Percentiles rank a stretch among this genome's conserved stretches.
phyloP scores from a whole-genome alignment of 2,113 vertebrate genomes.

The Gobio gobio region DNA sequence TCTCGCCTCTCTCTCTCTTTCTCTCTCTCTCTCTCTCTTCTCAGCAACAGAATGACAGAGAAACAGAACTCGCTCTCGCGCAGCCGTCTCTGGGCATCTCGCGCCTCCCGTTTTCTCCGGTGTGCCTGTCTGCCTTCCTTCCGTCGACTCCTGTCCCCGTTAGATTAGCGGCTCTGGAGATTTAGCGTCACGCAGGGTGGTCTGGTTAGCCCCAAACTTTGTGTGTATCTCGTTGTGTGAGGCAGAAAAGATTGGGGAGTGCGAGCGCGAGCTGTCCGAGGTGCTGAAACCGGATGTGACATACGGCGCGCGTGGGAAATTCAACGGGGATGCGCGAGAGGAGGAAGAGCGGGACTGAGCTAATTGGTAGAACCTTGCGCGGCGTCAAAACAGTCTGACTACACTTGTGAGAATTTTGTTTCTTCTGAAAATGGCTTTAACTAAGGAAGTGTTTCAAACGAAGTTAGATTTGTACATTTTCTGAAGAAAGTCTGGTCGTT shows the following conservation, averaged over 20 bases:
- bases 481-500: too few species aligned
- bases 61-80: constrained; percentile 74
- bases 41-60: constrained; percentile 78
- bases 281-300: constrained; percentile 63
- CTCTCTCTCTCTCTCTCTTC: constrained; percentile 16
- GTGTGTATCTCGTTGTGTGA: constrained; percentile 54
- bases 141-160: background rate
- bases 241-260: constrained; percentile 3
- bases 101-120: constrained; percentile 62
- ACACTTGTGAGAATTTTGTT: background rate
- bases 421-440: background rate
- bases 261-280: constrained; percentile 76
- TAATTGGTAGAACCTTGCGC: constrained; percentile 15
- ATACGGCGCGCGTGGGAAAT: constrained; percentile 43
- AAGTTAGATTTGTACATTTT: background rate
- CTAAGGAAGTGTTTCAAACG: background rate
- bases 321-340: constrained; percentile 23
- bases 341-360: background rate
- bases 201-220: constrained; percentile 84
- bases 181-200: constrained; percentile 66
- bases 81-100: constrained; percentile 84
- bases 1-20: constrained; percentile 11
- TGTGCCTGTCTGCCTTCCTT: background rate
- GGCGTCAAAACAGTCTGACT: constrained; percentile 66
- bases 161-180: constrained; percentile 17